These are phyloP conservation scores for Coendou prehensilis DNA, from an alignment of 2,797 vertebrate genomes.

Conservation along the genomic window DNA sequence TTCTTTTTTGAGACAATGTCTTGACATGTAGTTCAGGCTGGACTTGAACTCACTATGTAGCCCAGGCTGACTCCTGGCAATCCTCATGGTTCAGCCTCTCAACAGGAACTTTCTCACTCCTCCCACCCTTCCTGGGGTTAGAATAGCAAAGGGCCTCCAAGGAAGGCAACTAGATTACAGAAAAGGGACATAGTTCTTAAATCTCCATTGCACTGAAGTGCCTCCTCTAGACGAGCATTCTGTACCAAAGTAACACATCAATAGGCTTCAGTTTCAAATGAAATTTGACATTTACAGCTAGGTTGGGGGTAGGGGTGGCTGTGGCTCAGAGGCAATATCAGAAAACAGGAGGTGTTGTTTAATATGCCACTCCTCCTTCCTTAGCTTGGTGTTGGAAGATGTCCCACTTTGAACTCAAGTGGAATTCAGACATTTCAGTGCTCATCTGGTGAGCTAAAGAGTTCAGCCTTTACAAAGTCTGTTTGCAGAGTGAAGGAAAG, in stretches of 20 bases:
- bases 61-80: not conserved
- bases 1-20: not conserved
- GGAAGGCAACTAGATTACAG: not conserved
- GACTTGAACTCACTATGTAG: not conserved
- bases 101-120: not conserved
- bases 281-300: not conserved
- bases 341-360: not conserved
- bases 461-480: not conserved
- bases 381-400: not conserved
- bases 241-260: not conserved
- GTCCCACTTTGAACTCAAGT: not conserved
- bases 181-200: not conserved
- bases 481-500: not conserved
- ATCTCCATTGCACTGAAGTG: not conserved
- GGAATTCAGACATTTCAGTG: not conserved
- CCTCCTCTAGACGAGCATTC: not conserved
- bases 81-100: not conserved
- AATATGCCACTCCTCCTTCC: not conserved
- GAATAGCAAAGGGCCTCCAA: not conserved
- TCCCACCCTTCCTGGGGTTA: not conserved
- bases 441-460: not conserved
- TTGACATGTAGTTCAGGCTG: not conserved
- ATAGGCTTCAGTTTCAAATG: not conserved
- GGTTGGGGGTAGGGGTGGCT: fast-evolving
- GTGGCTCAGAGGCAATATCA: not conserved